Conservation (phyloP, 2,113 vertebrate species). For the Corythornis vintsioides region DNA sequence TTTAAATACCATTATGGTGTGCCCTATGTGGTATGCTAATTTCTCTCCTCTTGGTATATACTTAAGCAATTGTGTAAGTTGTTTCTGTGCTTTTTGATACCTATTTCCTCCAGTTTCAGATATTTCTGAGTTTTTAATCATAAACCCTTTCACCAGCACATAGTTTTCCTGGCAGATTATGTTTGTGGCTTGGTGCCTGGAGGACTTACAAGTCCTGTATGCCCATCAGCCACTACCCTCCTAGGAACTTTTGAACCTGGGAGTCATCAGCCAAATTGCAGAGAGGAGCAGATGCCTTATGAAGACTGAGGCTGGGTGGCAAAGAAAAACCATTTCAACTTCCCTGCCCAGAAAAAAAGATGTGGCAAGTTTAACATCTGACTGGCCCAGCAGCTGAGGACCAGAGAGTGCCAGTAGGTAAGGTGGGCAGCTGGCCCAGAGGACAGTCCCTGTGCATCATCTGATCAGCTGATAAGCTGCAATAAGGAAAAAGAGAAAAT, state of each 20-base stretch:
- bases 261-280: not conserved
- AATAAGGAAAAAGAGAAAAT: not conserved
- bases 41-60: not conserved
- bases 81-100: not conserved
- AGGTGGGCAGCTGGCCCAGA: not conserved
- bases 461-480: not conserved
- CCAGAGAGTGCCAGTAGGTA: not conserved
- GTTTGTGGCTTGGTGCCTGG: not conserved
- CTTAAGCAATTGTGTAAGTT: not conserved
- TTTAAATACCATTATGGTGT: not conserved
- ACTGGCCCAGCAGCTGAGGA: not conserved
- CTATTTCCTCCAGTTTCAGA: not conserved
- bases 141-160: not conserved
- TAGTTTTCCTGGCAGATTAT: not conserved
- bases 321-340: not conserved
- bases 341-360: not conserved
- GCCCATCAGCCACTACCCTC: not conserved
- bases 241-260: not conserved
- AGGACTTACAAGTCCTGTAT: not conserved
- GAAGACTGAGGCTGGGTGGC: not conserved
- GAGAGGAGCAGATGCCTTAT: not conserved
- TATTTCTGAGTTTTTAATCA: not conserved
- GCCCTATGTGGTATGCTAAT: conserved; percentile 1
- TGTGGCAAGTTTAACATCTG: not conserved
- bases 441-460: not conserved